Percentiles rank a stretch among this genome's conserved stretches.
Conservation (phyloP, 2,797 vertebrate species). For the Pteronotus mesoamericanus region DNA sequence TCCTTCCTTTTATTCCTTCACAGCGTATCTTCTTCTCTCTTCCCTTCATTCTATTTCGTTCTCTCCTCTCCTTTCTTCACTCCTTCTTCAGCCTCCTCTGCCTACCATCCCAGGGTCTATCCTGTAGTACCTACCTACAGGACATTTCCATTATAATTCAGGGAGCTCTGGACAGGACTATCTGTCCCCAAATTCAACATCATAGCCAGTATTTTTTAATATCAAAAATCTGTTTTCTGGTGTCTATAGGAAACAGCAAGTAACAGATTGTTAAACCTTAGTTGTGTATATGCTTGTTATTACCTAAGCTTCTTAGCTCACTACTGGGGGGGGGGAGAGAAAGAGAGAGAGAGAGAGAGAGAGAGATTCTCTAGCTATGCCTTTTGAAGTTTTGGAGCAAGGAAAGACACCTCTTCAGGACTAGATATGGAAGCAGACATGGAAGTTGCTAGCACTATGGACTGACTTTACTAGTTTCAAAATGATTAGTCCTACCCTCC, state of each 20-base stretch:
- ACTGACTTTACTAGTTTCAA: background rate
- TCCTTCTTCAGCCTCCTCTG: fast-evolving
- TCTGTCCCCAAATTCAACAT: background rate
- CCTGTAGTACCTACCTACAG: background rate
- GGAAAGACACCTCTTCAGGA: background rate
- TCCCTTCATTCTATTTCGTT: background rate
- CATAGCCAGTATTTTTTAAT: background rate
- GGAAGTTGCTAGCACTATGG: background rate
- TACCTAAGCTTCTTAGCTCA: background rate
- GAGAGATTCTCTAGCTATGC: background rate
- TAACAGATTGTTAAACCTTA: background rate
- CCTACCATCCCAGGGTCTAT: background rate
- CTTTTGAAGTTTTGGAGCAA: background rate
- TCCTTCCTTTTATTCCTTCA: background rate
- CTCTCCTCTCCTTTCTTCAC: background rate
- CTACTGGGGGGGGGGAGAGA: background rate
- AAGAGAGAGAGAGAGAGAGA: background rate
- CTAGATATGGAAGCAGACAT: background rate
- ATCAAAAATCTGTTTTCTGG: background rate
- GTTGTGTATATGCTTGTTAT: background rate
- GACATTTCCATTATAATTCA: background rate
- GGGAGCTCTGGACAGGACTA: background rate
- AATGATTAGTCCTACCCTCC: background rate
- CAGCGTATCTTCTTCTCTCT: background rate
- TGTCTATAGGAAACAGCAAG: background rate